phyloP scores from a whole-genome alignment of 2,113 vertebrate genomes.

The Lagopus leucura region DNA sequence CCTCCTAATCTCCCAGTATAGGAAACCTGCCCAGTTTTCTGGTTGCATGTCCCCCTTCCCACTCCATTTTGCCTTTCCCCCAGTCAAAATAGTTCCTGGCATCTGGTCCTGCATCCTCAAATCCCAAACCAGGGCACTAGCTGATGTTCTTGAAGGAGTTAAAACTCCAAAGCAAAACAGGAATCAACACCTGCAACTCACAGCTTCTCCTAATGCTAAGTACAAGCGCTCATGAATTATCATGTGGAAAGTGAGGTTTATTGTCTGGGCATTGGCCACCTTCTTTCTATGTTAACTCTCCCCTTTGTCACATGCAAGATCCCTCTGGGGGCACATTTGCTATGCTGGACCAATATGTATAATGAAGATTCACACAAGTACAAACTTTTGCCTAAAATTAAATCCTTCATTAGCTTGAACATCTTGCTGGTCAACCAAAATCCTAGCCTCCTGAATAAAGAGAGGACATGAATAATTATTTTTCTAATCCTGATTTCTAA shows the following conservation, averaged over 20 bases:
- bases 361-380: neutral
- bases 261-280: neutral
- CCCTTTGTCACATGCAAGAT: neutral
- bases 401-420: neutral
- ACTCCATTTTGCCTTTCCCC: neutral
- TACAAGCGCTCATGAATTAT: neutral
- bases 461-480: neutral
- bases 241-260: neutral
- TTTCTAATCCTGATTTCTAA: neutral
- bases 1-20: neutral
- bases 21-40: neutral
- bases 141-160: neutral
- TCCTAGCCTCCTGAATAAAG: neutral
- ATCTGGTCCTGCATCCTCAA: neutral
- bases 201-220: neutral
- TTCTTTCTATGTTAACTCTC: neutral
- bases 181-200: neutral
- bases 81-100: neutral
- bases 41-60: neutral
- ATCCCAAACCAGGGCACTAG: neutral
- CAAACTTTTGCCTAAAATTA: neutral
- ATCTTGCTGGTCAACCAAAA: neutral
- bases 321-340: neutral
- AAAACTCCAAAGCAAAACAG: neutral
- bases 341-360: neutral